Conservation (phyloP, 2,113 vertebrate genomes). For the Oreotrochilus melanogaster region DNA sequence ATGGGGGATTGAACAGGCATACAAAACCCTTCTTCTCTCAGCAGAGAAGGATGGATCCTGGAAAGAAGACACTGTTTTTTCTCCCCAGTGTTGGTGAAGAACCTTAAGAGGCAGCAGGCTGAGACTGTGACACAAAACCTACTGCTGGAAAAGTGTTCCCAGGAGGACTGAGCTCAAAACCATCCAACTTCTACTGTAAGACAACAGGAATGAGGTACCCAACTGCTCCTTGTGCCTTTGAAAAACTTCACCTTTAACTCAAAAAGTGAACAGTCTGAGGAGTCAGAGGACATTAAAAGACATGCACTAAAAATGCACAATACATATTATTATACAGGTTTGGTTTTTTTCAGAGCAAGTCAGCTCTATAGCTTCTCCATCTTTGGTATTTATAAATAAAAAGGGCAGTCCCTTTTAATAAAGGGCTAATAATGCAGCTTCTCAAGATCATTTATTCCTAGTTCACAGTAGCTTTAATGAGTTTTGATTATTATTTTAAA, state of each 20-base stretch:
- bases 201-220: neutral
- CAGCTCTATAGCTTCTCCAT: neutral
- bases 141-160: neutral
- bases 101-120: neutral
- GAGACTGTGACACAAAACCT: neutral
- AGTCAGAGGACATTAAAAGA: neutral
- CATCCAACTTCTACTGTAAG: neutral
- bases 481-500: neutral
- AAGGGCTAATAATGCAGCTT: slow-evolving; percentile 1
- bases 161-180: neutral
- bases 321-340: neutral
- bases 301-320: neutral
- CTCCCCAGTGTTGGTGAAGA: neutral
- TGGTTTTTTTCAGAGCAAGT: neutral
- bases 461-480: neutral
- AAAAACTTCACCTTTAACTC: neutral
- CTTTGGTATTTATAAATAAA: slow-evolving; percentile 59
- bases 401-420: slow-evolving; percentile 18
- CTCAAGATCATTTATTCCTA: neutral
- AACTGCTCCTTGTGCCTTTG: neutral
- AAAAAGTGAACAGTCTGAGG: neutral
- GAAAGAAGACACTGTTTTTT: neutral
- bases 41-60: neutral
- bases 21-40: neutral
- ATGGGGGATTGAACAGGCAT: neutral